Evolutionary conservation across 1,140 invertebrate species (phyloP), one percentile per base, ranked within the genome.

Genomic region (Bombus pascuorum): DNA sequence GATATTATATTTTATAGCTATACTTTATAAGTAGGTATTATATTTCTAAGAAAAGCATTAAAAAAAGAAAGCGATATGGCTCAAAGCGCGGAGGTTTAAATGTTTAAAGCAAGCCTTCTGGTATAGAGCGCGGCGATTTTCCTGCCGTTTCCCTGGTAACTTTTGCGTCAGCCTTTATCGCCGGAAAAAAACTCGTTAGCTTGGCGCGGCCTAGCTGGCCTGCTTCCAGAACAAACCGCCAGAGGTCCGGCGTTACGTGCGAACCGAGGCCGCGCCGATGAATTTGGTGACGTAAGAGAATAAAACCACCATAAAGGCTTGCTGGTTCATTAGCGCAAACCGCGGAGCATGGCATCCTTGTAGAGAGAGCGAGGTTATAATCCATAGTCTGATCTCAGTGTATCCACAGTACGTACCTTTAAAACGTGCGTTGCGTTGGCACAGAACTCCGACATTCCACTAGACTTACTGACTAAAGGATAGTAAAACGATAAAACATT

Each of bases 211-310:
- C 81, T 86, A 86, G 70, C 79, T 87, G 81, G 85, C 66, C 34
- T 57, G 83, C 22, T 91, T 91, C 81, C 75, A 85, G 81, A 86
- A 73, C 65, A 39, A 28, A 28, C 90, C 90, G 85, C 77, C 72
- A 91, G 92, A 88, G 92, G 92, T 90, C 91, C 78, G 86, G 32
- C 85, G 57, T 62, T 85, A 44, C 53, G 76, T 72, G 74, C n/a
- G 88, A 78, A 75, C 66, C 57, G 74, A 85, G 89, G 79, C 87
- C 88, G 74, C 34, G 68, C 71, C 74, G 83, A 90, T 90, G 89
- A 86, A 89, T 90, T 89, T 92, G 87, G 88, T 93, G 92, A 93
- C 92, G 92, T 93, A 93, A 93, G 91, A 91, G 87, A 92, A 93
- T 92, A 93, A 93, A 93, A 92, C 81, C 89, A 91, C 90, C 90